Base-by-base conservation (phyloP, 2,113 vertebrate genomes). In the Silurus glanis region DNA sequence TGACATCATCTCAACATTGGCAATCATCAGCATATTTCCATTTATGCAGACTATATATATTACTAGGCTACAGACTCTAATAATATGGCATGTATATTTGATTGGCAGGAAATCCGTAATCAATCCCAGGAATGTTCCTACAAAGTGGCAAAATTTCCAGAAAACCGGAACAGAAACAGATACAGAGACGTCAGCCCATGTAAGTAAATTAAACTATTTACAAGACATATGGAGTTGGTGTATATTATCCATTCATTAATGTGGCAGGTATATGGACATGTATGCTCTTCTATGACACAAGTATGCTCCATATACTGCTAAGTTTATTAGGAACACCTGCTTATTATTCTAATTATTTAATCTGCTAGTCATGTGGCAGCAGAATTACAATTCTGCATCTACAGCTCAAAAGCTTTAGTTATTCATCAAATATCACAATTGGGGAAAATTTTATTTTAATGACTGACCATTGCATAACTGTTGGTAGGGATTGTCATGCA, bases 141-240 rank as follows among this genome's bases (percentile, higher is more conserved):
- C 87, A 97, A 91, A 95, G 95, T 98, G 93, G 98, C 98, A 88
- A 99, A 98, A 92, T 96, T 96, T 89, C 96, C 96, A 90, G 96
- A 95, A 92, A 99, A 99, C 91, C 96, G 95, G 91, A 97, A 96
- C 94, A 95, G 97, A 89, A 99, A 99, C 94, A 96, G 98, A 95
- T 99, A 99, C 93, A 97, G 98, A 96, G 98, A 99, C 90, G 98
- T 99, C 91, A 99, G 97, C 91, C 98, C 98, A 3, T 99, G 97
- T 99, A 95, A 98, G 98, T 98, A 19, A 76, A 17, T 23, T 72
- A 12, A 75, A 25, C 25, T 8, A 19, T 28, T 21, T 56, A 71
- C 14, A 80, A 19, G 12, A 25, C 58, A 1, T 82, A 13, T 67
- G 16, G 10, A 23, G 49, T 47, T 59, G 21, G 21, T 61, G 19